Evolutionary conservation across 1,140 invertebrate species (phyloP), one percentile per base, ranked within the genome.

Genomic region (Ceratina japonica): DNA sequence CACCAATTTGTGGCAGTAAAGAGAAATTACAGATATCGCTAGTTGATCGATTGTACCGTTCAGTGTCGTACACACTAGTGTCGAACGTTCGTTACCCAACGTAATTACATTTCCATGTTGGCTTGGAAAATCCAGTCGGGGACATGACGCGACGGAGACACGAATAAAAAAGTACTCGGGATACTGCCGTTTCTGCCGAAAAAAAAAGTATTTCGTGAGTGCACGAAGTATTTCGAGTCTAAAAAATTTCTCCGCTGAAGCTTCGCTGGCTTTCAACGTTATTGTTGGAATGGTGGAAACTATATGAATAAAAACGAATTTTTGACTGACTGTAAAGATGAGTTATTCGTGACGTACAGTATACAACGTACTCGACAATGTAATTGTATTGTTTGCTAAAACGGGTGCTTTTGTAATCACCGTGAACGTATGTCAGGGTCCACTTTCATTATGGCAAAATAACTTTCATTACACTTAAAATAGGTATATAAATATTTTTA

Each of bases 1-100:
- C n/a, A 93, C 91, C 54, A 93, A 94, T 89, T 87, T 94, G 74
- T 94, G 93, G 93, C 93, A 94, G 91, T 94, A 93, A 92, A 88
- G 16, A n/a, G 16, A 86, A 18, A 68, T 81, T 82, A 79, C 31
- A 68, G 24, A 84, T 72, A 81, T 84, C 88, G 84, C 86, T 87
- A 87, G 84, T 81, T 86, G 74, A 65, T 86, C 85, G 86, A 87
- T 87, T 87, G 85, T 88, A 79, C 85, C 83, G 82, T 89, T 88
- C 76, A 85, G 86, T 89, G 86, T 90, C 88, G 80, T 83, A 84
- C 84, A n/a, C n/a, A 86, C 75, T 88, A 84, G 81, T 83, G 75
- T 88, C 74, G 66, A 84, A 72, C 52, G 63, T 86, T 80, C 65
- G 64, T 81, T 78, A 75, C 61, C 61, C 79, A 85, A 66, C 62